phyloP scores from a whole-genome alignment of 2,888 invertebrate genomes.

The Polyommatus iphigenia region DNA sequence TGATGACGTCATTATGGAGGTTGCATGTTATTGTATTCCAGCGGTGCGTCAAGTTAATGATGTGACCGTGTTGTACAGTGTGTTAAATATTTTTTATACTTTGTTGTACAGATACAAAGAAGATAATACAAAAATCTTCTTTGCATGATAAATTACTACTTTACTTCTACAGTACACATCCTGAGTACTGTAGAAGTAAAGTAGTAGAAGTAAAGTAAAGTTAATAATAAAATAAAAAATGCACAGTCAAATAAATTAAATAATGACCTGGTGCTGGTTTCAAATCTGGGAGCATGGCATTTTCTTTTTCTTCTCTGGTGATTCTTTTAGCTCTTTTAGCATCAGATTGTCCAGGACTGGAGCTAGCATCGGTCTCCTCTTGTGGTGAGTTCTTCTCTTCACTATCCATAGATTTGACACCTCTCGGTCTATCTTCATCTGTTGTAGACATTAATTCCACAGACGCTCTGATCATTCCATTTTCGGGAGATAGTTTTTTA shows the following conservation, averaged over 20 bases:
- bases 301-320: slow-evolving; percentile 82
- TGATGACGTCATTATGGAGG: too few relatives aligned
- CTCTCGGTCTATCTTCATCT: slow-evolving; percentile 85
- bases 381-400: slow-evolving; percentile 45
- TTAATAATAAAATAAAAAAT: neutral
- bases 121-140: too few relatives aligned
- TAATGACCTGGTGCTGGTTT: slow-evolving; percentile 83
- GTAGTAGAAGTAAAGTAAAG: neutral
- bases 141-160: neutral
- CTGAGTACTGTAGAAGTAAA: too few relatives aligned
- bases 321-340: slow-evolving; percentile 65
- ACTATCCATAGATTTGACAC: slow-evolving; percentile 57
- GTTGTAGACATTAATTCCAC: slow-evolving; percentile 87
- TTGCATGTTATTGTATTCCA: too few relatives aligned
- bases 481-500: slow-evolving; percentile 83
- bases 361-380: slow-evolving; percentile 47
- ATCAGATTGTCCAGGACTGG: slow-evolving; percentile 64
- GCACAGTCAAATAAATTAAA: neutral
- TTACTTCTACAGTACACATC: too few relatives aligned
- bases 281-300: slow-evolving; percentile 89
- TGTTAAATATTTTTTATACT: too few relatives aligned
- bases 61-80: too few relatives aligned
- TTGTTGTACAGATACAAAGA: too few relatives aligned
- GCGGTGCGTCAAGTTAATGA: too few relatives aligned
- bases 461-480: slow-evolving; percentile 89